These are phyloP conservation scores for Aporophyla nigra DNA, from an alignment of 2,888 invertebrate genomes.

Conservation along the genomic window DNA sequence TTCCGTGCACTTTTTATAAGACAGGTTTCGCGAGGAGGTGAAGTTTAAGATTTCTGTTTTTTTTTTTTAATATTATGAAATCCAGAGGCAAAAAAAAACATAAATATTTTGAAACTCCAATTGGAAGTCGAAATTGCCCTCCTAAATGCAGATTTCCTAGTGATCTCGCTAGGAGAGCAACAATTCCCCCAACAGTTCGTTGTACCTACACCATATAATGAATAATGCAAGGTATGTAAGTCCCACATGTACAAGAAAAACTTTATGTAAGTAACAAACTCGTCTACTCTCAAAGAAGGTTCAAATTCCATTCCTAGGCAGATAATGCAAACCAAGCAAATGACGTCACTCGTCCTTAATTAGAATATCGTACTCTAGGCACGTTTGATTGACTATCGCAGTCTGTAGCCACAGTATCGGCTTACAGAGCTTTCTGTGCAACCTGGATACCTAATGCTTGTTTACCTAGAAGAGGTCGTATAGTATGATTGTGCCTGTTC, in stretches of 20 bases:
- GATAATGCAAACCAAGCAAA: neutral
- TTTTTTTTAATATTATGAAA: too few relatives aligned
- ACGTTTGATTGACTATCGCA: conserved; percentile 48
- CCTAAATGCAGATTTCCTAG: too few relatives aligned
- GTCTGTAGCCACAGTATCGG: conserved; percentile 1
- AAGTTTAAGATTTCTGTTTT: too few relatives aligned
- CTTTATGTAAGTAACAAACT: too few relatives aligned
- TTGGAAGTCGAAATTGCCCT: too few relatives aligned
- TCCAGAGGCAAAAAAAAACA: too few relatives aligned
- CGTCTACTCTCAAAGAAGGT: neutral
- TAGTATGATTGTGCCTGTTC: neutral
- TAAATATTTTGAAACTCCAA: too few relatives aligned
- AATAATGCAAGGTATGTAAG: too few relatives aligned
- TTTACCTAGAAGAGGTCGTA: neutral
- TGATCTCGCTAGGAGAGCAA: too few relatives aligned
- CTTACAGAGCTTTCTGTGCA: conserved; percentile 26
- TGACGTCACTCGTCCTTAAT: conserved; percentile 27
- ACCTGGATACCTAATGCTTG: conserved; percentile 38
- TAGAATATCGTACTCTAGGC: conserved; percentile 30
- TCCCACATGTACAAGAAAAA: too few relatives aligned
- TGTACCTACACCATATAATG: too few relatives aligned
- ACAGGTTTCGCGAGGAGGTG: neutral
- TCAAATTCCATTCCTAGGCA: neutral
- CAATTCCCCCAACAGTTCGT: too few relatives aligned
- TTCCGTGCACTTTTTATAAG: neutral